Percentiles rank a stretch among this genome's conserved stretches.
These are phyloP conservation scores for Oedothorax gibbosus DNA, from an alignment of 1,140 invertebrate genomes.

Conservation along the genomic window DNA sequence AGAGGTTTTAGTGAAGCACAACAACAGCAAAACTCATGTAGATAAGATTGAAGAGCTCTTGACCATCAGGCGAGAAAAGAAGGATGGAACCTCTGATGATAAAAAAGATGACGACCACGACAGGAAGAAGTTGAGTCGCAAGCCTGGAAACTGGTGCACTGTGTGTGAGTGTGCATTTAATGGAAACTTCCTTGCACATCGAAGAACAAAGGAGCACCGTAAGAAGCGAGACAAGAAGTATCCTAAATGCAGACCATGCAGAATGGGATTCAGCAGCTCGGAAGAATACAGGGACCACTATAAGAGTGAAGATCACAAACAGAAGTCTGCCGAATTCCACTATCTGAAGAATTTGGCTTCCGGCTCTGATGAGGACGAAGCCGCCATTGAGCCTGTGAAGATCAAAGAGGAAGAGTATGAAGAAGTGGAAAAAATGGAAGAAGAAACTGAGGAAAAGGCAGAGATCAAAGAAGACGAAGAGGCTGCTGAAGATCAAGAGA, in stretches of 20 bases:
- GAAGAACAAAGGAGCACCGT: constrained; percentile 56
- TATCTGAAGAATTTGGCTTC: constrained; percentile 51
- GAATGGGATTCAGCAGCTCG: constrained; percentile 56
- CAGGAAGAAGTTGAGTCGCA: constrained; percentile 34
- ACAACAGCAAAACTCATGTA: constrained; percentile 36
- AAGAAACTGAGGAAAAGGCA: constrained; percentile 24
- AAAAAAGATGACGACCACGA: constrained; percentile 43
- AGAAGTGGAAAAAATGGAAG: constrained; percentile 19
- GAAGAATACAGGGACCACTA: constrained; percentile 58
- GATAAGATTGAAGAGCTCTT: constrained; percentile 44
- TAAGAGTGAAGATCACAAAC: constrained; percentile 58
- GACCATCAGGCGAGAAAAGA: constrained; percentile 45
- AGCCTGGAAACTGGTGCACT: constrained; percentile 54
- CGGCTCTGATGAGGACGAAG: constrained; percentile 59
- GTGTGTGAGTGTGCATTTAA: constrained; percentile 54
- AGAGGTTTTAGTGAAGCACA: constrained; percentile 38
- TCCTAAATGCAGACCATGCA: constrained; percentile 54
- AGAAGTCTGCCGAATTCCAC: constrained; percentile 55
- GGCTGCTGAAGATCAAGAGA: constrained; percentile 17
- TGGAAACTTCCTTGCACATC: constrained; percentile 58
- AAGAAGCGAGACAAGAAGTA: constrained; percentile 58
- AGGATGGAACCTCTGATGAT: constrained; percentile 56
- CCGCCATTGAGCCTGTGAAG: constrained; percentile 53
- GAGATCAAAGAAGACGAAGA: constrained; percentile 13
- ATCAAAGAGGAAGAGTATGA: constrained; percentile 40